Evolutionary conservation across 2,113 vertebrate species (phyloP), one percentile per base, ranked within the genome.

Genomic region (Caloenas nicobarica): DNA sequence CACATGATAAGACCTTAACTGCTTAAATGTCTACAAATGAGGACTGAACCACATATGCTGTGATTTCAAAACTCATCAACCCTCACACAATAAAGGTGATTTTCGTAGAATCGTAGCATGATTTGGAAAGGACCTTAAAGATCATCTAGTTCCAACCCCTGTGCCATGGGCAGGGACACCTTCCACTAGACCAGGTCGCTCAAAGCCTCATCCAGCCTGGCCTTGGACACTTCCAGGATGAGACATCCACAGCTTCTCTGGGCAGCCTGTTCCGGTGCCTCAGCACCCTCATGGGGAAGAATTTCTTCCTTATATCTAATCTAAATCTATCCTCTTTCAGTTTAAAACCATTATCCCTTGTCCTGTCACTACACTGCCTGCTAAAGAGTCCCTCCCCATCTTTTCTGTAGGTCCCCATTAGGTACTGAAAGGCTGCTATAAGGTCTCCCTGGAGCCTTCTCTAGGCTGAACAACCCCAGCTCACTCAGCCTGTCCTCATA

Each of bases 271-370:
- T 4, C 9, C n/a, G 56, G 29, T 34, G 16, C 0, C 29, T 56
- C 40, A 62, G 10, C 21, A 70, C 6, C 3, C 1, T 56, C 62
- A 56, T 1, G 10, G 9, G 1, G 3, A 50, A 70, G 2, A 50
- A 62, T 23, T 34, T 70, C 21, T n/a, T 40, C 16, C 7, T n/a
- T 2, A 16, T 29, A 24, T 24, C 38, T 25, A 17, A 13, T 21
- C 29, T 17, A 44, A 44, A 44, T 44, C 42, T 44, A 44, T 17
- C 16, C 16, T 61, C 15, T 69, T 69, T 25, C n/a, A 69, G 7
- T 24, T 69, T 33, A 34, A 48, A 74, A 17, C 3, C 1, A 0
- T 24, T 36, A 11, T 0, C 8, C 9, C 16, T 70, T 1, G 0
- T 56, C 19, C 56, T 40, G 42, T 44, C 42, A 44, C 42, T 44